phyloP scores from a whole-genome alignment of 1,140 invertebrate species.

The Pogonomyrmex barbatus region DNA sequence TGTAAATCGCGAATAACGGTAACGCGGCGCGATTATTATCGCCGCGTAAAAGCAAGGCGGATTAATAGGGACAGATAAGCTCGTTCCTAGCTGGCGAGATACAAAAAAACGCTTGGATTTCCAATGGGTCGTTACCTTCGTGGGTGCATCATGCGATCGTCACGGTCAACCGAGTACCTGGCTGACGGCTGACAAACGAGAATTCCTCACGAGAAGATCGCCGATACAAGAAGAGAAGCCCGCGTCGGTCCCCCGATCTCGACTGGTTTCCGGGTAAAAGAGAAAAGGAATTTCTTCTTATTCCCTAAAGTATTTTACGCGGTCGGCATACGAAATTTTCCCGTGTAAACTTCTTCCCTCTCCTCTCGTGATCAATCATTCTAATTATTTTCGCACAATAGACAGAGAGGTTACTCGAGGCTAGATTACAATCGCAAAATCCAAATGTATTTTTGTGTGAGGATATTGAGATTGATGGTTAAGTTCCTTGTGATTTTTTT shows the following conservation, averaged over 20 bases:
- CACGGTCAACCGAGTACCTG: constrained; percentile 70
- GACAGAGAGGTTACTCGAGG: not conserved
- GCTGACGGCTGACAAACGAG: constrained; percentile 74
- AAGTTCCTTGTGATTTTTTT: not conserved
- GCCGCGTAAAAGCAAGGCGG: constrained; percentile 46
- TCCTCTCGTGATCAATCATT: not conserved
- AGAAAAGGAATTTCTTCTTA: constrained; percentile 61
- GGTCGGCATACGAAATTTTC: not conserved
- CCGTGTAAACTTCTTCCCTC: too few relatives aligned
- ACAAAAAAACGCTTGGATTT: constrained; percentile 66
- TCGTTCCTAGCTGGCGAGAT: constrained; percentile 21
- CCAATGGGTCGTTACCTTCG: constrained; percentile 61
- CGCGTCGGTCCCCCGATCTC: constrained; percentile 43
- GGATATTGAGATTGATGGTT: not conserved
- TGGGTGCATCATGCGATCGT: constrained; percentile 66
- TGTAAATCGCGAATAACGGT: constrained; percentile 65
- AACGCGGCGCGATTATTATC: constrained; percentile 64
- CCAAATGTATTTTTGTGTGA: not conserved
- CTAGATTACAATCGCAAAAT: not conserved
- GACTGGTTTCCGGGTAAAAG: constrained; percentile 72
- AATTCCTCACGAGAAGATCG: constrained; percentile 70
- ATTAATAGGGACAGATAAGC: constrained; percentile 71
- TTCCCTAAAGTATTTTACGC: constrained; percentile 52
- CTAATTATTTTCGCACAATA: not conserved
- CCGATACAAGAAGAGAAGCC: constrained; percentile 61